phyloP scores from a whole-genome alignment of 2,888 invertebrate genomes.

The Andrena trimmerana region DNA sequence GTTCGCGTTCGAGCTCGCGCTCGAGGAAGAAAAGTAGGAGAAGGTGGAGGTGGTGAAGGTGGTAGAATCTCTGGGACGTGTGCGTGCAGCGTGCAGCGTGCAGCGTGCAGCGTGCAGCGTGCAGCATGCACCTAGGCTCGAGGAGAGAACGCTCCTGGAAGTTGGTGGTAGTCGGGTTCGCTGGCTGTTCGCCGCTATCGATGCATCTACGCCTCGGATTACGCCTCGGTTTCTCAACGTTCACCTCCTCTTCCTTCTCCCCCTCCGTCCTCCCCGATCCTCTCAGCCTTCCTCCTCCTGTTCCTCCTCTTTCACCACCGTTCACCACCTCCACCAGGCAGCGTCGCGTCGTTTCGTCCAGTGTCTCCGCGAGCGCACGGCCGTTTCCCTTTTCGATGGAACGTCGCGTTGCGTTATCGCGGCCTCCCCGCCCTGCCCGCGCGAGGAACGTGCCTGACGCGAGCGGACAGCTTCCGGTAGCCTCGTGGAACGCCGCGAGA shows the following conservation, averaged over 20 bases:
- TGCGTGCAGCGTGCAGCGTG: conserved; percentile 37
- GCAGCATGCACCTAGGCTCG: not conserved
- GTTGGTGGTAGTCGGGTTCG: conserved; percentile 63
- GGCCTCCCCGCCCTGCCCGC: conserved; percentile 5
- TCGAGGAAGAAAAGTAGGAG: conserved; percentile 33
- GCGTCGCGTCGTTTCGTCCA: conserved; percentile 36
- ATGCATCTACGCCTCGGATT: conserved; percentile 81
- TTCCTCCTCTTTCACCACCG: conserved; percentile 44
- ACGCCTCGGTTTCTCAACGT: conserved; percentile 75
- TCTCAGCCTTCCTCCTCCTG: conserved; percentile 14
- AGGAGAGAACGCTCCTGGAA: conserved; percentile 50
- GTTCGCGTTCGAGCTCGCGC: conserved; percentile 38
- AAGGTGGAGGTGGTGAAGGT: conserved; percentile 52
- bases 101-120: not conserved
- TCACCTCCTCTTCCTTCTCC: conserved; percentile 68
- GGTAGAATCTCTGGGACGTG: conserved; percentile 61
- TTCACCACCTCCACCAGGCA: conserved; percentile 26
- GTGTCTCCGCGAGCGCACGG: conserved; percentile 39
- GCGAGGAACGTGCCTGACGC: conserved; percentile 37
- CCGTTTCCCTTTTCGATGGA: conserved; percentile 58
- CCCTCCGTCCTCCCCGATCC: conserved; percentile 8
- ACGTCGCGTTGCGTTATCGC: conserved; percentile 37
- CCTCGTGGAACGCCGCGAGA: conserved; percentile 22
- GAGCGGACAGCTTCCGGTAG: conserved; percentile 43
- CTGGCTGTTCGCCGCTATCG: conserved; percentile 70